These are phyloP conservation scores for Stigmatopora nigra DNA, from an alignment of 2,113 vertebrate species.

Conservation along the genomic window DNA sequence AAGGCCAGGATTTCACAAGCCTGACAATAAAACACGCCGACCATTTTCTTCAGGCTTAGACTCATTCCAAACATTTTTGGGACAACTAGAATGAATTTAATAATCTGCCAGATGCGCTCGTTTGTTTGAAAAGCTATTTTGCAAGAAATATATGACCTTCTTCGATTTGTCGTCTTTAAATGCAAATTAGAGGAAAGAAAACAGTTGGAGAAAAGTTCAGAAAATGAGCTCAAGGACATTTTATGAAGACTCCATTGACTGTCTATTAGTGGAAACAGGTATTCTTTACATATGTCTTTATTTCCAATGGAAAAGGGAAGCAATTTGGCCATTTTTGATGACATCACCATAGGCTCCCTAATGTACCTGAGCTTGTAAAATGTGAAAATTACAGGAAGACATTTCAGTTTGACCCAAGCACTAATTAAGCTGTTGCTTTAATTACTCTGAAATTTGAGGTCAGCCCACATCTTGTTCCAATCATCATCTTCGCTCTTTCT, in stretches of 20 bases:
- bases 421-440: too few relatives aligned
- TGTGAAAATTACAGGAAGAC: too few relatives aligned
- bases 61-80: constrained; percentile 4
- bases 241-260: constrained; percentile 31
- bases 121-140: constrained; percentile 21
- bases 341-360: background rate
- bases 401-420: too few relatives aligned
- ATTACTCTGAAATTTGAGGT: too few relatives aligned
- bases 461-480: too few relatives aligned
- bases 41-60: constrained; percentile 36
- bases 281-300: background rate
- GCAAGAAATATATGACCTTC: constrained; percentile 10
- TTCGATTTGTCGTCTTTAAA: constrained; percentile 1
- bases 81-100: constrained; percentile 29
- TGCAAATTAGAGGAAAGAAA: constrained; percentile 20
- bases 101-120: constrained; percentile 18
- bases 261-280: constrained; percentile 8
- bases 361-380: background rate
- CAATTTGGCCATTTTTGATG: background rate
- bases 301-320: background rate
- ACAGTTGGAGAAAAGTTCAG: constrained; percentile 22
- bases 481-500: too few relatives aligned
- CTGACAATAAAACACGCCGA: constrained; percentile 30
- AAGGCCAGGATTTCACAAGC: constrained; percentile 36
- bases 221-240: constrained; percentile 15